Evolutionary conservation across 2,797 vertebrate genomes (phyloP), one percentile per base, ranked within the genome.

Genomic region (Botia kubotai): DNA sequence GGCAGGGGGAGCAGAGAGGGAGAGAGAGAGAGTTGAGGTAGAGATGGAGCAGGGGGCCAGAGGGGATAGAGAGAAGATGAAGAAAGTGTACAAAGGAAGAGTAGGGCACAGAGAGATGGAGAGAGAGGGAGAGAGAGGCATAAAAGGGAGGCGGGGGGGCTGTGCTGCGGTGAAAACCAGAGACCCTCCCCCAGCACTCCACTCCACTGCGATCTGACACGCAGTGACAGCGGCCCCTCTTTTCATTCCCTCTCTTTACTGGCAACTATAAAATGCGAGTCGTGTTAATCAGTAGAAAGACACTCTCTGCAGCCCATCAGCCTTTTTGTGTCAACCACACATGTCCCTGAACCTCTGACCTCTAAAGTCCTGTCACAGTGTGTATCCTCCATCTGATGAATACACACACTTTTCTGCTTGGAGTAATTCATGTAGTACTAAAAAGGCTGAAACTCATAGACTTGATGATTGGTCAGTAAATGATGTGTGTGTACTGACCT

Each of bases 401-500:
- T 69, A 67, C 52, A 77, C 72, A 73, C 60, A 16, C 81, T 57
- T 33, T 2, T 57, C 69, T 50, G 72, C 48, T 57, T 79, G 14
- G 8, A 1, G n/a, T 13, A 26, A 39, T 33, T 76, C 3, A 66
- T 66, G 72, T 36, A 72, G 19, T 2, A 13, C 68, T 6, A 36
- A 5, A 16, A 29, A 23, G 10, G 26, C 29, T 29, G 13, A 33
- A 63, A 8, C 13, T 16, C 13, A 16, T 12, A 53, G 29, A 65
- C 71, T 50, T n/a, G 72, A 71, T 63, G 73, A 71, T 17, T 10
- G 21, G 0, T 26, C 21, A 10, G 19, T 36, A 53, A n/a, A 17
- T 53, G 39, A 26, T n/a, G 5, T 50, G 67, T 14, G 50, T n/a
- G 17, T 17, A 89, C 93, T 92, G 81, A 94, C 94, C 94, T 89